phyloP scores from a whole-genome alignment of 2,888 invertebrate genomes.

The Agrotis clavis region DNA sequence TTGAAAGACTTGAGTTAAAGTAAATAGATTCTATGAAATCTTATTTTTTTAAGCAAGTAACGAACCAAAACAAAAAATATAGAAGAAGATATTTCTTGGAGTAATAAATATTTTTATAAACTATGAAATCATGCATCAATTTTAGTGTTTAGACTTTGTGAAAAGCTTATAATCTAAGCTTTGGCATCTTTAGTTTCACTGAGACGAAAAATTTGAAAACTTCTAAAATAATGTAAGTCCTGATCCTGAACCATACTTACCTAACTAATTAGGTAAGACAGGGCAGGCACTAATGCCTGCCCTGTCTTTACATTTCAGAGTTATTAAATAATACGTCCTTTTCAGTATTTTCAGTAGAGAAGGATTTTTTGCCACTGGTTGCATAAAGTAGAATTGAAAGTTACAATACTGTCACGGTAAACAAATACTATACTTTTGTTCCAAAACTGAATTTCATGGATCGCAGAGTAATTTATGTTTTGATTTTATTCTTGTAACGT shows the following conservation, averaged over 20 bases:
- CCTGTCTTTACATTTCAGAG: background rate
- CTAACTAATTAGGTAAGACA: too few relatives aligned
- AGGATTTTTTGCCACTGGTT: background rate
- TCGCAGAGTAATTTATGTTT: conserved; percentile 11
- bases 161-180: too few relatives aligned
- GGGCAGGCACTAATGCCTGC: too few relatives aligned
- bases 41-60: background rate
- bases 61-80: too few relatives aligned
- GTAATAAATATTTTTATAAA: background rate
- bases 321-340: background rate
- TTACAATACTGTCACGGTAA: background rate
- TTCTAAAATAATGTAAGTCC: too few relatives aligned
- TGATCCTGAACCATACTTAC: too few relatives aligned
- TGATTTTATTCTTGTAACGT: conserved; percentile 27
- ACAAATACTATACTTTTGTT: background rate
- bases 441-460: conserved; percentile 12
- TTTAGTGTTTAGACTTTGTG: too few relatives aligned
- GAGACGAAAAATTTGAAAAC: background rate
- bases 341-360: background rate
- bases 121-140: background rate
- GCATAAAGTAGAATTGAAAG: background rate
- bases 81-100: too few relatives aligned
- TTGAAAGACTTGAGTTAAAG: conserved; percentile 33
- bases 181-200: background rate
- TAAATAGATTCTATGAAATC: conserved; percentile 7